Conservation (phyloP, 2,888 invertebrate genomes). For the Schizaphis graminum region DNA sequence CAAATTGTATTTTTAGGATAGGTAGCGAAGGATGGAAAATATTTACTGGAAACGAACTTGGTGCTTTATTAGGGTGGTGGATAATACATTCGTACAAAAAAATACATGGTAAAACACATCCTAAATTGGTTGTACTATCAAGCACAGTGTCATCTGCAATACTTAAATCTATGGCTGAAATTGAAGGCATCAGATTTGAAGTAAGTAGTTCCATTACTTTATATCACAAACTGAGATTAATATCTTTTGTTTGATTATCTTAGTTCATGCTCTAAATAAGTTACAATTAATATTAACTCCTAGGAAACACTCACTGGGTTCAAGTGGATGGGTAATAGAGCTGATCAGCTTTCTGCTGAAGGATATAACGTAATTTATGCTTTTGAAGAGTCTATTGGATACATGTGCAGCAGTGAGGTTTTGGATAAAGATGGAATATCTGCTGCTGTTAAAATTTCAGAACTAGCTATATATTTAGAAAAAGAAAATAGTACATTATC, state of each 20-base stretch:
- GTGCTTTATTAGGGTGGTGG: constrained; percentile 96
- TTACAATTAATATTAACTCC: background rate
- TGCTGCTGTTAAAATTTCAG: constrained; percentile 85
- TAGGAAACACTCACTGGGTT: constrained; percentile 97
- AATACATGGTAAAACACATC: constrained; percentile 70
- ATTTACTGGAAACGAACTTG: constrained; percentile 96
- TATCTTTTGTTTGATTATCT: background rate
- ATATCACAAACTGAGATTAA: background rate
- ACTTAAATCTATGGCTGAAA: constrained; percentile 82
- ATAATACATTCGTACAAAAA: constrained; percentile 75
- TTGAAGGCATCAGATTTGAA: constrained; percentile 81
- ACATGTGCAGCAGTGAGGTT: constrained; percentile 91
- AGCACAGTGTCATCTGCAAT: constrained; percentile 98
- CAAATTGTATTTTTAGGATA: constrained; percentile 39
- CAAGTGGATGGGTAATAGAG: constrained; percentile 98
- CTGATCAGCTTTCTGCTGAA: constrained; percentile 79
- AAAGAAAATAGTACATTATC: constrained; percentile 74
- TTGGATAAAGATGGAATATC: constrained; percentile 97
- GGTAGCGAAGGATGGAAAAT: constrained; percentile 82
- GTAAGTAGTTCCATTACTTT: constrained; percentile 70
- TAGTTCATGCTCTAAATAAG: background rate
- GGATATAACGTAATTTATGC: constrained; percentile 90
- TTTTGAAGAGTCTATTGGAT: constrained; percentile 99
- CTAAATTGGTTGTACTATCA: constrained; percentile 73
- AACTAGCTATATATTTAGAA: constrained; percentile 81